phyloP scores from a whole-genome alignment of 2,797 vertebrate genomes.

The Melanotaenia maccullochi region DNA sequence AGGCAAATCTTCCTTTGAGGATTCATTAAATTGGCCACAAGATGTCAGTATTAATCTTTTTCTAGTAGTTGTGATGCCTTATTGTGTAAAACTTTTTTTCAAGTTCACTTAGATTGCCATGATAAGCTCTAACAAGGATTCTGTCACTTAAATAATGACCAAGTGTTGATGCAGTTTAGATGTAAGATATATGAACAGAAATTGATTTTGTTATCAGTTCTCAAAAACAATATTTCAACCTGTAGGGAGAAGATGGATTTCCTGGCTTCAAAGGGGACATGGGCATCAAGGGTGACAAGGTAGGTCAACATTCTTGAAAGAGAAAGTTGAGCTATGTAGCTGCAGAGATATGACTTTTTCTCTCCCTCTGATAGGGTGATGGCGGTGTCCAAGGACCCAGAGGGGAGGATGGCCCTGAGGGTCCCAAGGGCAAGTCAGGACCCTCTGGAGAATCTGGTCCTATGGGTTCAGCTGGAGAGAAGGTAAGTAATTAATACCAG shows the following conservation, averaged over 20 bases:
- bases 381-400: constrained; percentile 81
- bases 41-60: constrained; percentile 67
- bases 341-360: background rate
- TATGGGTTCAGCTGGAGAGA: constrained; percentile 92
- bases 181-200: background rate
- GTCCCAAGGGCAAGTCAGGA: constrained; percentile 94
- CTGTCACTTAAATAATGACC: too few species aligned
- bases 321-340: constrained; percentile 1
- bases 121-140: constrained; percentile 1
- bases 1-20: background rate
- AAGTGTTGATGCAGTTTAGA: background rate
- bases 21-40: constrained; percentile 54
- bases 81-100: background rate
- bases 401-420: constrained; percentile 98
- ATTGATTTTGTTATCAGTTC: background rate
- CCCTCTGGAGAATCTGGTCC: constrained; percentile 90
- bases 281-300: constrained; percentile 97
- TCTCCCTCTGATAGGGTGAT: constrained; percentile 75
- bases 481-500: constrained; percentile 77
- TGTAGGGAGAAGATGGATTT: constrained; percentile 97
- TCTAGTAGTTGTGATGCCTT: too few species aligned
- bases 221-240: constrained; percentile 21
- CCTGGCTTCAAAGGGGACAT: constrained; percentile 99
- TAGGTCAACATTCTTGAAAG: constrained; percentile 65
- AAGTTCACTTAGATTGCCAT: background rate